Evolutionary conservation across 2,113 vertebrate genomes (phyloP), one percentile per base, ranked within the genome.

Genomic region (Amphiprion percula): DNA sequence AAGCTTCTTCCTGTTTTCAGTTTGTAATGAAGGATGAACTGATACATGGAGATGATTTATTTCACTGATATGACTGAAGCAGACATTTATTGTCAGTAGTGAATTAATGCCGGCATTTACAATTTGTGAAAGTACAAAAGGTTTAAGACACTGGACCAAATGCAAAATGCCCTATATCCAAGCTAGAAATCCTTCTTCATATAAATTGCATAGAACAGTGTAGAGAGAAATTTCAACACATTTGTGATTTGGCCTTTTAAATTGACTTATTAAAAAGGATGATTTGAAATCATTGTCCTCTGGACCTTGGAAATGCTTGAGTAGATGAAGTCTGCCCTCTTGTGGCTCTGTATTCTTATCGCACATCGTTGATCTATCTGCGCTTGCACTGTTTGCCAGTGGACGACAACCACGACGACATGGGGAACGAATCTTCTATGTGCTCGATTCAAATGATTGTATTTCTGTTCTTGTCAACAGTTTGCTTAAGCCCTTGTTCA

Each of bases 391-490:
- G 74, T 82, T 65, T 14, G 63, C 70, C 58, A 61, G 55, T 47
- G 46, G 37, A 21, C 6, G 11, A 62, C 58, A 70, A 76, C 65
- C 62, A 72, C 67, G 64, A 52, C 39, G 60, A 30, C 54, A 79
- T 12, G 33, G 74, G 52, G 69, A 78, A 79, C 19, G 44, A 78
- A 39, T 76, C 69, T 47, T 87, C 77, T 70, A 15, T 89, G 83
- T 82, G 83, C 83, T 86, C 60, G 24, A 70, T 92, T 85, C 50
- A 89, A 86, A 92, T 89, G 87, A 94, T 92, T 94, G 92, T 93
- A 91, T 66, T 88, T 90, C 21, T 88, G 81, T 94, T 91, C 55
- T 77, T 61, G 79, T 91, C 72, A 17, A 80, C 30, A 60, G 58
- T 76, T 74, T 68, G 88, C 89, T 91, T 77, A 81, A 75, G 70